These are phyloP conservation scores for Chorisops tibialis DNA, from an alignment of 2,888 invertebrate genomes.

Conservation along the genomic window DNA sequence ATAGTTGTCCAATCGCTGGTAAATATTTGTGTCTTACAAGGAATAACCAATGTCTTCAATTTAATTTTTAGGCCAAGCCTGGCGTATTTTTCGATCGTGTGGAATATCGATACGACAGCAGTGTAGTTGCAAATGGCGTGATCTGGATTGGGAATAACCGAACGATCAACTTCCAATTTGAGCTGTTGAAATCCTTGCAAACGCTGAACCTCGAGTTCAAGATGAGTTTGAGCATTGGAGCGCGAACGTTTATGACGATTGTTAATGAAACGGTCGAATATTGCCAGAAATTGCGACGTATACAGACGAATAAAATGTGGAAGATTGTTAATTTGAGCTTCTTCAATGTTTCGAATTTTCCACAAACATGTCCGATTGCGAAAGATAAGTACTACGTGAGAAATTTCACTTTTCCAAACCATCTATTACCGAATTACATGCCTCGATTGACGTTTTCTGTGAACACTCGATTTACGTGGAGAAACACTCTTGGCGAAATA, in stretches of 20 bases:
- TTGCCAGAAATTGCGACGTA: background rate
- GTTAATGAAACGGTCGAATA: background rate
- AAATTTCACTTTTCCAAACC: slow-evolving; percentile 1
- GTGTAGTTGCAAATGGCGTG: background rate
- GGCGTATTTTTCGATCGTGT: too few species aligned
- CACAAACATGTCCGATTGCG: slow-evolving; percentile 1
- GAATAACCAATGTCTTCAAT: too few species aligned
- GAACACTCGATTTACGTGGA: background rate
- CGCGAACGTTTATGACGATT: background rate
- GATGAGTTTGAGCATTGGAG: background rate
- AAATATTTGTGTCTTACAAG: too few species aligned
- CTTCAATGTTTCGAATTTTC: slow-evolving; percentile 4
- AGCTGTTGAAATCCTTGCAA: background rate
- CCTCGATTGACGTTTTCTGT: background rate
- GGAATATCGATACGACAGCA: background rate
- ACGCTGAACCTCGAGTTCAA: background rate
- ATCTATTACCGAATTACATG: background rate
- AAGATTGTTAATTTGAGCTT: background rate
- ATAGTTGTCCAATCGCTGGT: too few species aligned
- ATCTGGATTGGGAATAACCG: slow-evolving; percentile 2
- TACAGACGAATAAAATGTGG: slow-evolving; percentile 3
- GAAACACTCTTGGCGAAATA: background rate
- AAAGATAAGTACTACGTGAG: slow-evolving; percentile 10
- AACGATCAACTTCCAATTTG: background rate
- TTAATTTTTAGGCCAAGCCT: too few species aligned